Conservation (phyloP, 2,888 invertebrate species). For the Pterostichus niger region DNA sequence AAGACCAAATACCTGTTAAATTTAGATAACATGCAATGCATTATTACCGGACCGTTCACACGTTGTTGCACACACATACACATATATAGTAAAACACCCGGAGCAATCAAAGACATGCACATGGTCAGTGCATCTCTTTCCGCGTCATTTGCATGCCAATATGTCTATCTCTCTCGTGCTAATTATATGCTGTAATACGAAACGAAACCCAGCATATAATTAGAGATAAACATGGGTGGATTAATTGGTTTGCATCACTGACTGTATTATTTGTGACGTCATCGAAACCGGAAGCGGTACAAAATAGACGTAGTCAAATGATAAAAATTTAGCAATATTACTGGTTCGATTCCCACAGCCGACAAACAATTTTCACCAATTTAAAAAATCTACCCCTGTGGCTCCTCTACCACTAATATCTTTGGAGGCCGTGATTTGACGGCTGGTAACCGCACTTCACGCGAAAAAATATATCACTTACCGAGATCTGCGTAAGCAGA, state of each 20-base stretch:
- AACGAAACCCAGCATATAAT: constrained; percentile 3
- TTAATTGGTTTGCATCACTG: constrained; percentile 21
- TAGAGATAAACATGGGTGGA: constrained; percentile 24
- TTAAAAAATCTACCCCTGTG: no score
- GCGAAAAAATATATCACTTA: no score
- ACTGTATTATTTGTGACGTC: background rate
- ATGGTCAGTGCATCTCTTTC: constrained; percentile 16
- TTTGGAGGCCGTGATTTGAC: no score
- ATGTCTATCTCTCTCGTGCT: background rate
- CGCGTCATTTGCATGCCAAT: background rate
- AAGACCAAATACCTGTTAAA: constrained; percentile 36
- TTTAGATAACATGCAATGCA: constrained; percentile 33
- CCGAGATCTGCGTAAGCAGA: no score
- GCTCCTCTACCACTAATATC: no score
- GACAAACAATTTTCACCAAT: no score
- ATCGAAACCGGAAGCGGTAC: no score
- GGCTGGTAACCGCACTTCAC: no score
- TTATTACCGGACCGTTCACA: constrained; percentile 3
- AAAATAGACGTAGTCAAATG: no score
- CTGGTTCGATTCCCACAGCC: no score
- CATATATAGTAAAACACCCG: background rate
- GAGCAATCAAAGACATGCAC: background rate
- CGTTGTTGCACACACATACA: background rate
- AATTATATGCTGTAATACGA: constrained; percentile 11
- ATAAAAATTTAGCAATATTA: no score